Evolutionary conservation across 1,140 invertebrate species (phyloP).

Genomic region (Papilio polytes): DNA sequence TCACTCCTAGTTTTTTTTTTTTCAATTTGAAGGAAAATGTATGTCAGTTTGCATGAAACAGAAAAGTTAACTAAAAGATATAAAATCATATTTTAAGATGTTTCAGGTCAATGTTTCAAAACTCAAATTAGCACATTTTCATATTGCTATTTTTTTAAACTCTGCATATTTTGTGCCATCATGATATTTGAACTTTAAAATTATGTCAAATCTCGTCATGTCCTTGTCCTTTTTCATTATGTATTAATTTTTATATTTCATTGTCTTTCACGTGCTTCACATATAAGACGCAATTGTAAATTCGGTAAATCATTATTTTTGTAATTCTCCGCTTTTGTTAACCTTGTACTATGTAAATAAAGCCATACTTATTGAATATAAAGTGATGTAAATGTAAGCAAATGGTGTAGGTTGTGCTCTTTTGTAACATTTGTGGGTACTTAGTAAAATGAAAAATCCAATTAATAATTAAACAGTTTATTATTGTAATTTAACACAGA

Average conservation of each 20-base stretch:
- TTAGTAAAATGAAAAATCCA: neutral
- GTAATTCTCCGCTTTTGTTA: neutral
- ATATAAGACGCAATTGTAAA: neutral
- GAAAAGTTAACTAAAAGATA: too few species aligned
- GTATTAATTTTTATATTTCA: neutral
- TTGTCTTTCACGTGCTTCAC: neutral
- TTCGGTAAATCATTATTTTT: neutral
- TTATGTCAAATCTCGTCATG: neutral
- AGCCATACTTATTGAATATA: conserved; percentile 26
- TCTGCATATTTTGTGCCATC: neutral
- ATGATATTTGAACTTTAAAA: neutral
- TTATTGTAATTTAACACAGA: conserved; percentile 37
- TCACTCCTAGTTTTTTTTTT: too few species aligned
- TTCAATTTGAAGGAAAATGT: too few species aligned
- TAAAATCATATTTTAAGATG: neutral
- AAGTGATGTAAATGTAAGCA: conserved; percentile 30
- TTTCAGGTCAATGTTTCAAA: neutral
- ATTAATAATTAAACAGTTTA: conserved; percentile 33
- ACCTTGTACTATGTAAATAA: conserved; percentile 30
- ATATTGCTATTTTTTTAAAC: neutral
- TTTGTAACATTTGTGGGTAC: conserved; percentile 27
- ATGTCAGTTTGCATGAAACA: too few species aligned
- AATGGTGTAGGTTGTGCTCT: conserved; percentile 30
- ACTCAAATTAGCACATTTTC: neutral
- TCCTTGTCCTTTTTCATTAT: neutral